These are phyloP conservation scores for Drosophila kohkoa DNA, from an alignment of 1,140 invertebrate genomes.

Conservation along the genomic window DNA sequence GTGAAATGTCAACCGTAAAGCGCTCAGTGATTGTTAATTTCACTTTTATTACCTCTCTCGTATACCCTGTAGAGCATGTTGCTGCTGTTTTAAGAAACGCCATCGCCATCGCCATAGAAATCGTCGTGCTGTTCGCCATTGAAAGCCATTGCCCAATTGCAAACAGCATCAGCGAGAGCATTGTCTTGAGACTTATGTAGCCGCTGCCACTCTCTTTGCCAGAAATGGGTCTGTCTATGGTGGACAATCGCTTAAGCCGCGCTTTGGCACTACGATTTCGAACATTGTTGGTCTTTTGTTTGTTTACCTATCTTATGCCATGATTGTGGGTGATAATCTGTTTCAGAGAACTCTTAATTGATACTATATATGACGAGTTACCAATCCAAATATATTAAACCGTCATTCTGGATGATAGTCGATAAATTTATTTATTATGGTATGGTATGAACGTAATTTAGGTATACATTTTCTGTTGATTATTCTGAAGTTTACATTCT, in stretches of 20 bases:
- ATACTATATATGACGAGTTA: background rate
- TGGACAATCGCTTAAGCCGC: constrained; percentile 31
- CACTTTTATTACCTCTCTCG: constrained; percentile 71
- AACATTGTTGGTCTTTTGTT: constrained; percentile 11
- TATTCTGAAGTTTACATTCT: no score
- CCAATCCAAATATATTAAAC: no score
- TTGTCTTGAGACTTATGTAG: constrained; percentile 41
- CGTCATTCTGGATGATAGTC: no score
- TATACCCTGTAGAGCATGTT: background rate
- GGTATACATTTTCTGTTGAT: no score
- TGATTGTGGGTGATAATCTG: constrained; percentile 25
- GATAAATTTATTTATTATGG: no score
- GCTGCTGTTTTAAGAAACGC: constrained; percentile 30
- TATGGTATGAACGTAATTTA: no score
- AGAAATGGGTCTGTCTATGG: constrained; percentile 54
- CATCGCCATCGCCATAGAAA: constrained; percentile 8
- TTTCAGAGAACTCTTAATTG: background rate
- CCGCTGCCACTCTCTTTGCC: constrained; percentile 34
- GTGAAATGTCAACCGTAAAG: constrained; percentile 84
- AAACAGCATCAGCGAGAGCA: constrained; percentile 35
- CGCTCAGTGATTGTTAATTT: constrained; percentile 84
- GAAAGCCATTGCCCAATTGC: constrained; percentile 46
- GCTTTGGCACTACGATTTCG: background rate
- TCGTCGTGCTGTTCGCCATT: constrained; percentile 52
- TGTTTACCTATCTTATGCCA: background rate